Evolutionary conservation across 2,113 vertebrate species (phyloP), one percentile per base, ranked within the genome.

Genomic region (Leptocoma aspasia): DNA sequence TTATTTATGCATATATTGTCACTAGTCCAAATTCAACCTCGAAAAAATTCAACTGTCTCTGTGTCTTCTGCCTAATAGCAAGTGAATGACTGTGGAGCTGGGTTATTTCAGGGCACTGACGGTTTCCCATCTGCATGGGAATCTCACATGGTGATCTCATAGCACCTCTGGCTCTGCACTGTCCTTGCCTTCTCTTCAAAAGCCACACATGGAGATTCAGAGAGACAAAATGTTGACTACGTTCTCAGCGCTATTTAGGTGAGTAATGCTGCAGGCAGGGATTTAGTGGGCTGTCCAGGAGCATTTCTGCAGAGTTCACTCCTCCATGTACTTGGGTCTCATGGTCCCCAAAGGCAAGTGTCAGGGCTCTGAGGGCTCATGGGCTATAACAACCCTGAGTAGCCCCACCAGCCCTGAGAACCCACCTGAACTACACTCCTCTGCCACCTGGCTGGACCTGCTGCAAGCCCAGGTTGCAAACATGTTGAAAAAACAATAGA

Each of bases 31-130:
- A 59, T 71, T 70, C 44, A 76, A 8, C 84, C 31, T 71, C 20
- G 47, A 39, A 57, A 69, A 82, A 35, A 27, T 8, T 44, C 50
- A 30, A 0, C 15, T 57, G 31, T 27, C 20, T 35, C 21, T 27
- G 1, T 6, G 0, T 30, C 31, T 70, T 78, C 41, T n/a, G 24
- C 28, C 24, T 13, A 21, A 21, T 45, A 44, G n/a, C 1, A 10
- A 17, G 21, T 2, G 2, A 66, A 33, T 54, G 30, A 53, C 42
- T 79, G n/a, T 1, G 0, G 52, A 70, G 45, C 45, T 78, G 49
- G 33, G n/a, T 35, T 53, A 7, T 24, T 78, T 76, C 41, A 63
- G 54, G 65, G 27, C 69, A 47, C 42, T 13, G 65, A 84, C 24
- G 24, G 31, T 39, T 84, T 70, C 52, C 56, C 6, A 1, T 27